phyloP scores from a whole-genome alignment of 2,888 invertebrate species.

The Notodonta ziczac region DNA sequence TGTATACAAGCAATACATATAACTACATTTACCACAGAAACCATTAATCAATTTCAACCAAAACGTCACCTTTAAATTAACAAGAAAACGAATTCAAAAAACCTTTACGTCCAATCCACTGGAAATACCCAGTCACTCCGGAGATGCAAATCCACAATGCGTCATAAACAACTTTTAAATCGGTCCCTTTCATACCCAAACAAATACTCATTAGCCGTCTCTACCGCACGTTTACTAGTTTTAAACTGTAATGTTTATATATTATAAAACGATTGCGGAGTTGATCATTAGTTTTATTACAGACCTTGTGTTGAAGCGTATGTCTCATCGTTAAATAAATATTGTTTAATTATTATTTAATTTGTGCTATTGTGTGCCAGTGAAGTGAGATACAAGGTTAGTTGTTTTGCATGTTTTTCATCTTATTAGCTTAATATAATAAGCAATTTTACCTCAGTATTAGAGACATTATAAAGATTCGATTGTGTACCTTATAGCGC shows the following conservation, averaged over 20 bases:
- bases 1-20: too few species aligned
- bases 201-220: not conserved
- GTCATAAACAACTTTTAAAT: not conserved
- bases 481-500: too few species aligned
- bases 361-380: not conserved
- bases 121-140: not conserved
- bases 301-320: not conserved
- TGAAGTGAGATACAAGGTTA: not conserved
- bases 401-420: not conserved
- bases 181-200: not conserved
- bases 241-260: not conserved
- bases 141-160: not conserved
- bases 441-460: too few species aligned
- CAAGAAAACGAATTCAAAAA: not conserved
- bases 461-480: too few species aligned
- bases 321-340: not conserved
- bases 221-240: slow-evolving; percentile 1
- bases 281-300: not conserved
- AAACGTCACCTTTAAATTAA: too few species aligned
- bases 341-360: too few species aligned
- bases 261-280: not conserved
- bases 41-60: too few species aligned
- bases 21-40: too few species aligned
- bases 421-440: too few species aligned
- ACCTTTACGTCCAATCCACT: too few species aligned